These are phyloP conservation scores for Lordiphosa collinella DNA, from an alignment of 1,140 invertebrate genomes.

Conservation along the genomic window DNA sequence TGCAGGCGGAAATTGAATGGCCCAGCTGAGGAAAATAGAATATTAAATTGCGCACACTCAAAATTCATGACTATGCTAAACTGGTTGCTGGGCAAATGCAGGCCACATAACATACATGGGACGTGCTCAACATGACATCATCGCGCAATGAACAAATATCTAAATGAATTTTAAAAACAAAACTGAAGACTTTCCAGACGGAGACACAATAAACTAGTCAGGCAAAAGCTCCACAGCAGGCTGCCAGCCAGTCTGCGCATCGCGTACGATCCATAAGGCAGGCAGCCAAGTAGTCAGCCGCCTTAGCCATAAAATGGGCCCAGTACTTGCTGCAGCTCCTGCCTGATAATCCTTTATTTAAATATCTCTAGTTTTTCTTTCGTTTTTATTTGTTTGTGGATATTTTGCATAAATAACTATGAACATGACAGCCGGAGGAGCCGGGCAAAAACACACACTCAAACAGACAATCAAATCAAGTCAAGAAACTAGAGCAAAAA, in stretches of 20 bases:
- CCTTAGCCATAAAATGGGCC: no score
- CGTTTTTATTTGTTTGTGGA: conserved; percentile 59
- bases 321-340: conserved; percentile 3
- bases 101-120: neutral
- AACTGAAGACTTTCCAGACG: conserved; percentile 3
- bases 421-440: conserved; percentile 19
- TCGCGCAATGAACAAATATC: conserved; percentile 36
- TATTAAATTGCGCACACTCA: conserved; percentile 30
- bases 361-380: conserved; percentile 54
- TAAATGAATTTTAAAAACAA: conserved; percentile 59
- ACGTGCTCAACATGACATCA: conserved; percentile 61
- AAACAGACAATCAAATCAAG: conserved; percentile 39
- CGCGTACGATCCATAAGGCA: conserved; percentile 31
- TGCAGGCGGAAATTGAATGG: conserved; percentile 19
- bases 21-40: conserved; percentile 11
- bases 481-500: conserved; percentile 21
- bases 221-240: conserved; percentile 34
- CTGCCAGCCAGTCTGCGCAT: conserved; percentile 70
- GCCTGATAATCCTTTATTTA: conserved; percentile 69
- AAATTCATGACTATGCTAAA: conserved; percentile 28
- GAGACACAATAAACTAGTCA: conserved; percentile 41
- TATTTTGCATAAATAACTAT: conserved; percentile 73
- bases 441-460: conserved; percentile 26
- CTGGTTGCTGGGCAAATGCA: conserved; percentile 10
- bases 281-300: conserved; percentile 28